Evolutionary conservation across 2,113 vertebrate species (phyloP).

Genomic region (Podocnemis expansa): DNA sequence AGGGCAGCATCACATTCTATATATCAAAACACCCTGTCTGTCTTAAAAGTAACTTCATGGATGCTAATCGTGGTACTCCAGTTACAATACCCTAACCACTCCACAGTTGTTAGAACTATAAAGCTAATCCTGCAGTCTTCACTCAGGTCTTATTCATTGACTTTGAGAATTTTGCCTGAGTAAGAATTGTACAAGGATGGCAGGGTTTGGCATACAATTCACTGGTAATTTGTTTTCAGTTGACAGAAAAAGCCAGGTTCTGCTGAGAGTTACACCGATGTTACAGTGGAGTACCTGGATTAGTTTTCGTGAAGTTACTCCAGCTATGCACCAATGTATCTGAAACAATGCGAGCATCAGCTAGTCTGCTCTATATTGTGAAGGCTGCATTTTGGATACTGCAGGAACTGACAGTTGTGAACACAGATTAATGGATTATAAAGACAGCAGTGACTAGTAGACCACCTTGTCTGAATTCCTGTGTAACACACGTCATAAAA

Average conservation of each 20-base stretch:
- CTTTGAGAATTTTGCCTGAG: background rate
- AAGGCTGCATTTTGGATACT: background rate
- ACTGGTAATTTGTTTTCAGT: background rate
- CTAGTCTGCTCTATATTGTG: background rate
- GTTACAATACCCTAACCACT: background rate
- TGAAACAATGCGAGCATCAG: background rate
- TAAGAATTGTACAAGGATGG: background rate
- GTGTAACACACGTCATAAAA: background rate
- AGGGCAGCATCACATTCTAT: background rate
- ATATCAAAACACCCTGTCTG: background rate
- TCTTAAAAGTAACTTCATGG: background rate
- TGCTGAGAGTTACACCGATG: background rate
- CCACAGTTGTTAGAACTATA: background rate
- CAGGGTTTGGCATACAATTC: background rate
- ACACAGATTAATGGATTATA: background rate
- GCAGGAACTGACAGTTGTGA: accelerated
- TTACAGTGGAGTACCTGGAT: background rate
- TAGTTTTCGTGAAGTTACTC: background rate
- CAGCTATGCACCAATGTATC: background rate
- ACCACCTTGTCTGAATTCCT: background rate
- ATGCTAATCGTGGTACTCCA: background rate
- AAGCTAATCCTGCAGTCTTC: background rate
- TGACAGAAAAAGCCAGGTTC: background rate
- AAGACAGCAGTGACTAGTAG: background rate
- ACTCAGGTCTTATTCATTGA: background rate